Conservation (phyloP, 2,113 vertebrate genomes). For the Syrrhaptes paradoxus region DNA sequence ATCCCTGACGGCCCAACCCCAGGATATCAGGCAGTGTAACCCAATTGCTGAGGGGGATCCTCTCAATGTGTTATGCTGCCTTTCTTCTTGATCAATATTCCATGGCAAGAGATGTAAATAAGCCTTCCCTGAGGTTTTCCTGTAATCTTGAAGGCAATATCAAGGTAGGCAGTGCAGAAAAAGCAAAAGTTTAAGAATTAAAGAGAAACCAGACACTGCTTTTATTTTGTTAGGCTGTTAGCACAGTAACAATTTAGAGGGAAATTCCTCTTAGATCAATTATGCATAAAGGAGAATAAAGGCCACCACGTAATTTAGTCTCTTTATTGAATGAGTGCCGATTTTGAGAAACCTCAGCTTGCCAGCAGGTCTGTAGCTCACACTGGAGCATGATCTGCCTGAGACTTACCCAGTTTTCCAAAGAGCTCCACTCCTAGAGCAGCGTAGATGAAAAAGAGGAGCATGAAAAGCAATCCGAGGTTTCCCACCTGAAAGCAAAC, state of each 20-base stretch:
- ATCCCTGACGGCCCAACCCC: not conserved
- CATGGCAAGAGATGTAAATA: not conserved
- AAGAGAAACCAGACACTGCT: not conserved
- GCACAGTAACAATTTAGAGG: not conserved
- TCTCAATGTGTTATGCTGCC: not conserved
- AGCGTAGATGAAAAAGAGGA: constrained; percentile 99
- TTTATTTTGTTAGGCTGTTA: not conserved
- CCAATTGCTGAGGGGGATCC: not conserved
- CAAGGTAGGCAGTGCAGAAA: not conserved
- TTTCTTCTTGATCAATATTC: not conserved
- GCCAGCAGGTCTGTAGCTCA: not conserved
- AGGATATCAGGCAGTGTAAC: not conserved
- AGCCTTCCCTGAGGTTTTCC: not conserved
- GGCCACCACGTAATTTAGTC: not conserved
- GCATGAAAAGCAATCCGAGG: constrained; percentile 97
- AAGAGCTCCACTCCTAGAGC: constrained; percentile 98
- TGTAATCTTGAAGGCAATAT: not conserved
- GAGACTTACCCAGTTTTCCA: constrained; percentile 91
- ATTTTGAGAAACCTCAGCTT: not conserved
- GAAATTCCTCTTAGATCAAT: not conserved
- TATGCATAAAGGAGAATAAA: not conserved
- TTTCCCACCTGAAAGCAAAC: constrained; percentile 90
- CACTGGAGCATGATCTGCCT: not conserved
- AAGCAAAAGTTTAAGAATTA: not conserved
- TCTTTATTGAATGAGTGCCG: not conserved